phyloP scores from a whole-genome alignment of 2,888 invertebrate species.

The Pyrrhosoma nymphula region DNA sequence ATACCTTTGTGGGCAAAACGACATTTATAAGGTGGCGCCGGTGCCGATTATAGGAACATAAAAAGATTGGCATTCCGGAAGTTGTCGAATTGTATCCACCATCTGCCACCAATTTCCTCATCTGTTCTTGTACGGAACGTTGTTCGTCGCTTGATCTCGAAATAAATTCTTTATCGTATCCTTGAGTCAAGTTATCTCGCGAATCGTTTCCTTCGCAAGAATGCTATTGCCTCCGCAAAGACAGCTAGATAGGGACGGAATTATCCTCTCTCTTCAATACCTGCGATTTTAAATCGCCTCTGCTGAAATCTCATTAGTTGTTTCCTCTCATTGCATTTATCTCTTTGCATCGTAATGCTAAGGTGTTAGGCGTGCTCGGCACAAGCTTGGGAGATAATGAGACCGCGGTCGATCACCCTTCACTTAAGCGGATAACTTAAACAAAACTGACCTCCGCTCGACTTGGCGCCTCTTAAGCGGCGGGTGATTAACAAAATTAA shows the following conservation, averaged over 20 bases:
- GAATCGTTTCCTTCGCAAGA: not conserved
- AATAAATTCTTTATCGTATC: not conserved
- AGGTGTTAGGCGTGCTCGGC: no score
- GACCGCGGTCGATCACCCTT: constrained; percentile 14
- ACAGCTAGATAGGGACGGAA: not conserved
- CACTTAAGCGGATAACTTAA: constrained; percentile 18
- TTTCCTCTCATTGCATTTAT: not conserved
- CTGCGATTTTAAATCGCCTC: not conserved
- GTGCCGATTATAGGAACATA: not conserved
- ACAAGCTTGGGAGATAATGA: not conserved
- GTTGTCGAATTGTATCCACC: not conserved
- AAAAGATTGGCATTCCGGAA: not conserved
- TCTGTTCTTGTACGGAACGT: not conserved
- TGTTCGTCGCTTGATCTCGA: not conserved
- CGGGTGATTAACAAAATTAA: not conserved
- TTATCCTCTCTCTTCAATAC: not conserved
- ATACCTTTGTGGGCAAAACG: not conserved
- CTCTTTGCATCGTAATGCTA: not conserved
- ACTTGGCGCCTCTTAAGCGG: not conserved
- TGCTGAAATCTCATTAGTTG: not conserved
- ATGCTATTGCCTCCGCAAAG: not conserved
- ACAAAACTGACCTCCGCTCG: not conserved
- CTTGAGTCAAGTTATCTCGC: not conserved
- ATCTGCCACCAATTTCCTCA: not conserved
- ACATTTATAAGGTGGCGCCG: not conserved